These are phyloP conservation scores for Argyrosomus regius DNA, from an alignment of 2,797 vertebrate species.

Conservation along the genomic window DNA sequence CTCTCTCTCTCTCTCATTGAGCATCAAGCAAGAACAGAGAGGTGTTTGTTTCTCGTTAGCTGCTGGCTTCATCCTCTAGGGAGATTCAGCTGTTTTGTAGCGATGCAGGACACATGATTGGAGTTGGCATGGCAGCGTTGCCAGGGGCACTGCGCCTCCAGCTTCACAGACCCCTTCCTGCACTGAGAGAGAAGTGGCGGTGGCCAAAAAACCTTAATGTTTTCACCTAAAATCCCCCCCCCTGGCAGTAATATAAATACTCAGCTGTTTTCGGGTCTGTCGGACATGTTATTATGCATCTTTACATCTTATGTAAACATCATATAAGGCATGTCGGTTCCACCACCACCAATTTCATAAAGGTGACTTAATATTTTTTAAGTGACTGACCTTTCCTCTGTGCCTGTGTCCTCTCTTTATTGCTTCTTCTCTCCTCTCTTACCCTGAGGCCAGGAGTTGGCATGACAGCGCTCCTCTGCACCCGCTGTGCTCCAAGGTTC, in stretches of 20 bases:
- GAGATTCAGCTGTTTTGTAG: constrained; percentile 74
- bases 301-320: constrained; percentile 41
- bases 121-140: constrained; percentile 83
- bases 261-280: constrained; percentile 32
- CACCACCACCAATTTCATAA: constrained; percentile 5
- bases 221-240: constrained; percentile 49
- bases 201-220: constrained; percentile 49
- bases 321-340: constrained; percentile 14
- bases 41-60: constrained; percentile 80
- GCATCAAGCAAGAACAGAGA: constrained; percentile 63
- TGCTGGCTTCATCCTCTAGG: constrained; percentile 69
- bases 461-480: constrained; percentile 45
- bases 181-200: constrained; percentile 56
- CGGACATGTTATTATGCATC: constrained; percentile 26
- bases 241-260: constrained; percentile 59
- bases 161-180: constrained; percentile 62
- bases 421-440: constrained; percentile 11
- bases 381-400: constrained; percentile 32
- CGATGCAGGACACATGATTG: constrained; percentile 77
- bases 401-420: constrained; percentile 21
- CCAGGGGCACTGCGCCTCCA: constrained; percentile 75
- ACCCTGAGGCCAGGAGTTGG: constrained; percentile 41
- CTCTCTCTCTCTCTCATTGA: constrained; percentile 55
- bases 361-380: constrained; percentile 40
- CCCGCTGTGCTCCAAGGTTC: constrained; percentile 32